These are phyloP conservation scores for Amazona guildingii DNA, from an alignment of 2,113 vertebrate genomes.

Conservation along the genomic window DNA sequence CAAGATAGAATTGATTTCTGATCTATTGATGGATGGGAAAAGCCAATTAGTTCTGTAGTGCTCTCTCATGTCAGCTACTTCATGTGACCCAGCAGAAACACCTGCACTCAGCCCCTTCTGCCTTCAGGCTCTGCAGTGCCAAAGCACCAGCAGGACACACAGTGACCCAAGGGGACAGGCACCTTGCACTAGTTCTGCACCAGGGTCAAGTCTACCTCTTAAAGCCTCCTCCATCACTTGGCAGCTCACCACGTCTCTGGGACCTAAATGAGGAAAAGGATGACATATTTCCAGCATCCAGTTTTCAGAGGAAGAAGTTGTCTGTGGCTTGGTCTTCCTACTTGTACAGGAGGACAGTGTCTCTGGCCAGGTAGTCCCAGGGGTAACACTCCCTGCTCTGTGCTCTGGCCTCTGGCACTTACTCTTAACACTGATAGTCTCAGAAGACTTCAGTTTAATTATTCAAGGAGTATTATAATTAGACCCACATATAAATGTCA, in stretches of 20 bases:
- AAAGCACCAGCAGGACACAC: neutral
- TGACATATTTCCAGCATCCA: neutral
- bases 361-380: neutral
- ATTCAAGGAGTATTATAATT: neutral
- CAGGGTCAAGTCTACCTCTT: neutral
- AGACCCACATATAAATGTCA: neutral
- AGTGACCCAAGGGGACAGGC: neutral
- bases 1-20: neutral
- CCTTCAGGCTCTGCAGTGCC: neutral
- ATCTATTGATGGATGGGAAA: neutral
- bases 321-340: neutral
- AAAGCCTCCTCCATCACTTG: neutral
- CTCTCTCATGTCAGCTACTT: neutral
- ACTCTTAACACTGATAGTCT: fast-evolving
- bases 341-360: neutral
- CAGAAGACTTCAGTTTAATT: neutral
- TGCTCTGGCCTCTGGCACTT: neutral
- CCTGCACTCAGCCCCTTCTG: neutral
- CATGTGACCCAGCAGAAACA: fast-evolving
- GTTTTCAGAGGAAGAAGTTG: neutral
- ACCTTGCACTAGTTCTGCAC: neutral
- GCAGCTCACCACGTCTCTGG: neutral
- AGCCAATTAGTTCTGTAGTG: neutral
- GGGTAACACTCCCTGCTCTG: neutral
- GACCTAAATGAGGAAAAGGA: neutral